Base-by-base conservation (phyloP, 2,113 vertebrate genomes). In the Halichoerus grypus region DNA sequence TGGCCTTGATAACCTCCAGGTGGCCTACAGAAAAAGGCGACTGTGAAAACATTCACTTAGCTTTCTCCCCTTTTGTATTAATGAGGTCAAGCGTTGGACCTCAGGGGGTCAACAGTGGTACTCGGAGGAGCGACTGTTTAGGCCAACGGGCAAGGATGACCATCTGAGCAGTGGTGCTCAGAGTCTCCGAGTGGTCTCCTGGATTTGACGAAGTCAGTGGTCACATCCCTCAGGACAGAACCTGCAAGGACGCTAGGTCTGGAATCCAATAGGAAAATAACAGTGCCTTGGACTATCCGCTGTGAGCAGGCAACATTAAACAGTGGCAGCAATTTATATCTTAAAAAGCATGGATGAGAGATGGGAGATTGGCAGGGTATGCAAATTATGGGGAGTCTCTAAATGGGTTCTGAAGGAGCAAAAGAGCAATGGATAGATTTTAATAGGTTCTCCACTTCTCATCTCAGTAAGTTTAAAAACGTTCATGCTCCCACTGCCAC, bases 1-100 rank as follows among this genome's bases (percentile, higher is more conserved):
- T 97, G 98, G 98, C 98, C 98, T 42, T 10, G 97, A 92, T 98
- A 97, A 99, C 98, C 98, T 97, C 97, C 98, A 98, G 98, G 96
- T 98, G 97, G 97, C 98, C 97, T 71, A 11, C 88, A 92, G 96
- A 95, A 97, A 96, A 97, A 93, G 98, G 88, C 28, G 26, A 85
- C 90, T 61, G 83, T 55, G 98, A 98, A 96, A 98, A 98, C 69
- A 82, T 24, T 95, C 96, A 46, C 91, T 96, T 88, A 88, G 86
- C 97, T 90, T 26, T 91, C 96, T 96, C 91, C 93, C 33, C 85
- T 95, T 92, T 86, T n/a, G 93, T 88, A 86, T 91, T 96, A 77
- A 97, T 84, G 19, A 98, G 97, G 97, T 96, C 97, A 93, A 97
- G 97, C 85, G 12, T 53, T 49, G 81, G 88, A 95, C 88, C 97